These are phyloP conservation scores for Scytalopus superciliaris DNA, from an alignment of 2,113 vertebrate genomes.

Conservation along the genomic window DNA sequence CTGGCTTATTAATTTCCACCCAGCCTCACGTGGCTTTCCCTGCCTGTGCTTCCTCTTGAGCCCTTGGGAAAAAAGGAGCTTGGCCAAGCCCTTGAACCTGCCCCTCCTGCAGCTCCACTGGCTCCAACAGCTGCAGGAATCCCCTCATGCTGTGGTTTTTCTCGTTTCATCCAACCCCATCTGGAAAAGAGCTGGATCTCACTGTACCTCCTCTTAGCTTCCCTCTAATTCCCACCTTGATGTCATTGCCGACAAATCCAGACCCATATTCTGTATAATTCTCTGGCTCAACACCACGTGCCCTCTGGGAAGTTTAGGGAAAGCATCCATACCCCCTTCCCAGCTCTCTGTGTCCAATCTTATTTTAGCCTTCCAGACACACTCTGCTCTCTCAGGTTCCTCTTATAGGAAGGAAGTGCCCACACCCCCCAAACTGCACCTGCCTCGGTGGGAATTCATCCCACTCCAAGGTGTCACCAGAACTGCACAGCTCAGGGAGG, in stretches of 20 bases:
- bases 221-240: not conserved
- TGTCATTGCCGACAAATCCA: not conserved
- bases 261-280: fast-evolving
- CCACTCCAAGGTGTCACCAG: not conserved
- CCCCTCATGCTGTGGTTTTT: fast-evolving
- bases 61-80: not conserved
- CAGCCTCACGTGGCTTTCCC: fast-evolving
- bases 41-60: not conserved
- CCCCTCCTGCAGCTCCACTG: not conserved
- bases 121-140: fast-evolving
- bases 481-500: not conserved
- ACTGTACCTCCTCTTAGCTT: not conserved
- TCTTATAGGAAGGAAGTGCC: no score
- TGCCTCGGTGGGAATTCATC: not conserved
- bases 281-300: not conserved
- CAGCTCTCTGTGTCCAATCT: not conserved
- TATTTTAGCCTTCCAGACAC: not conserved
- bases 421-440: not conserved
- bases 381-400: not conserved
- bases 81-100: not conserved
- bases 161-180: not conserved
- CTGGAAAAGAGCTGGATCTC: not conserved
- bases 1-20: not conserved
- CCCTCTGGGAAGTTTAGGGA: not conserved
- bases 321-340: not conserved